Base-by-base conservation (phyloP, 2,797 vertebrate species). In the Manis javanica region DNA sequence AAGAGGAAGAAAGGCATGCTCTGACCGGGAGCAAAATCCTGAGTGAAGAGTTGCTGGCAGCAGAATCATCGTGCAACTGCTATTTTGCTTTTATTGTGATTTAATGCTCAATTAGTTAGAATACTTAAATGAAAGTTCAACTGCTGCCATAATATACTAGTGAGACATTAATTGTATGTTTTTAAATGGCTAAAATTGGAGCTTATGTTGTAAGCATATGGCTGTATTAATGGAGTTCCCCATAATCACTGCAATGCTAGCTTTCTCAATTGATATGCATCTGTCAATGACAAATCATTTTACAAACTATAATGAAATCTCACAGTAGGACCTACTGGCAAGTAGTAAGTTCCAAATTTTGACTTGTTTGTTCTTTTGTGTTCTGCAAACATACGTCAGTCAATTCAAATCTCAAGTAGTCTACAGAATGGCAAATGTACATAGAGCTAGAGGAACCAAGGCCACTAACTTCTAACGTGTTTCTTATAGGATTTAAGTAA, bases 61-160 rank as follows among this genome's bases (percentile, higher is more conserved):
- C n/a, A 88, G 3, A 8, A 88, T 42, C 82, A 68, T 15, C 49
- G 63, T 79, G 49, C 86, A 95, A 92, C 61, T 87, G 42, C n/a
- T 91, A 13, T 75, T 95, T 97, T 91, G 39, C 23, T 92, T 93
- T 94, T 87, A 85, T 96, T 94, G 79, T 90, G 96, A 88, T 94
- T 94, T 96, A 96, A 93, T 66, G 64, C 18, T 97, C 77, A 59
- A 34, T 96, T 97, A 90, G 95, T 84, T 95, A 95, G 94, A 95
- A 94, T 31, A 69, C 46, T 95, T 96, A 86, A 93, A 79, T 64
- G 39, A 83, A 31, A 91, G 29, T 31, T 91, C 49, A 95, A 53
- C 79, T 90, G 66, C 13, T 72, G 63, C 29, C 61, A 78, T 49
- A 87, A 82, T 91, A 95, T 37, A 53, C 31, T 42, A 83, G 23